Evolutionary conservation across 1,140 invertebrate species (phyloP), one percentile per base, ranked within the genome.

Genomic region (Arion vulgaris): DNA sequence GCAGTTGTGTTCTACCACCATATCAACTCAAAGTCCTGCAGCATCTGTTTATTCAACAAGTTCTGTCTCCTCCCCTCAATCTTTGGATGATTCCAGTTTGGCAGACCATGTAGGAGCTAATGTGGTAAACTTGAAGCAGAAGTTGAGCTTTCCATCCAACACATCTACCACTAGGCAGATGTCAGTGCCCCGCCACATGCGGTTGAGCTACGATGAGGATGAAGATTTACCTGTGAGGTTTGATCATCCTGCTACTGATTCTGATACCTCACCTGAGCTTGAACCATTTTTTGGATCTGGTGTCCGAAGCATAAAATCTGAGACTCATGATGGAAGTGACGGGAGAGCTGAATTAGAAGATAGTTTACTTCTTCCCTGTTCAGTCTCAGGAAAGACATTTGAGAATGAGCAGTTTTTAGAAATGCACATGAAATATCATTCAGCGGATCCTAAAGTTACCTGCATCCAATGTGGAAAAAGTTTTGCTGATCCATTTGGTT

Each of bases 341-440:
- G 32, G 28, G 2, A 32, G 7, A 32, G 28, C 5, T 11, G 5
- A n/a, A 15, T n/a, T 32, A 32, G 28, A 66, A 66, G 62, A 7
- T 66, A 17, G 5, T 32, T 28, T 32, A 17, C 49, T 36, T 17
- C 28, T 76, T 49, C 32, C 41, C 4, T 84, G 83, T 69, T 32
- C 45, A 71, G 62, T 76, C 4, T 84, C 79, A 36, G 92, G 93
- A 73, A 93, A 94, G 1, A 93, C 93, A 71, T 96, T 96, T 89
- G 95, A 95, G 89, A 95, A 95, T 0, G 95, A 95, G 84, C 93
- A 95, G 0, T 95, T 95, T 90, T 89, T 96, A 36, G 87, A 95
- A 17, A 95, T 95, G 91, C 95, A 93, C 92, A 82, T 88, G 28
- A 85, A 88, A 0, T 91, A 89, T 28, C 93, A 95, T 86, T 93